Evolutionary conservation across 2,888 invertebrate genomes (phyloP), one percentile per base, ranked within the genome.

Genomic region (Hydriomena furcata): DNA sequence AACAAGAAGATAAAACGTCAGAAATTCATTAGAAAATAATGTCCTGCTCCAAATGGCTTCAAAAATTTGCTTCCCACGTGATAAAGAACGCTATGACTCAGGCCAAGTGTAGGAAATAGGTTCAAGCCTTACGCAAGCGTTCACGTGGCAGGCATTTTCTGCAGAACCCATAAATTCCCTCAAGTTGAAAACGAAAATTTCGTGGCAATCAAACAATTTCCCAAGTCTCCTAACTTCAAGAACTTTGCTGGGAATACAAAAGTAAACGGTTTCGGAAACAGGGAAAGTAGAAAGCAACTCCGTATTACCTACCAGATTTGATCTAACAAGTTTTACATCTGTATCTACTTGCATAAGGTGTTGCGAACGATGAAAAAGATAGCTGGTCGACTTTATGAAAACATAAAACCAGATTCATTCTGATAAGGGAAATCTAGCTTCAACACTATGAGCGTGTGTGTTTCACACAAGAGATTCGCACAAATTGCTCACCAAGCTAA

Each of bases 151-250:
- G 28, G 43, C 40, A 49, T 35, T 49, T 42, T 41, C 46, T 38
- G 24, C 46, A 37, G 31, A 45, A 20, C 32, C 48, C 31, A 47
- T 43, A 50, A 52, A 53, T 55, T 51, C 58, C 55, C 54, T 53
- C 48, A 47, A 56, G 53, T 51, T 45, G 35, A 58, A 50, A 53
- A 48, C 45, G 54, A 58, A 67, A 68, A 64, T 65, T 65, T 58
- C 58, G 52, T 52, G 60, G 63, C 66, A 68, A 68, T 68, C 65
- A 64, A 72, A 71, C 65, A 68, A 64, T 42, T 57, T 30, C 53
- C 58, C 36, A 70, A 71, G 63, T 64, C 55, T 63, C 56, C 54
- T 63, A 55, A 59, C 57, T 60, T 47, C 49, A 42, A 36, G 49
- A 58, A 59, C 55, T 68, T 61, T 56, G 46, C 51, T 63, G 47